These are phyloP conservation scores for Microtus montanus DNA, from an alignment of 2,113 vertebrate species.

Conservation along the genomic window DNA sequence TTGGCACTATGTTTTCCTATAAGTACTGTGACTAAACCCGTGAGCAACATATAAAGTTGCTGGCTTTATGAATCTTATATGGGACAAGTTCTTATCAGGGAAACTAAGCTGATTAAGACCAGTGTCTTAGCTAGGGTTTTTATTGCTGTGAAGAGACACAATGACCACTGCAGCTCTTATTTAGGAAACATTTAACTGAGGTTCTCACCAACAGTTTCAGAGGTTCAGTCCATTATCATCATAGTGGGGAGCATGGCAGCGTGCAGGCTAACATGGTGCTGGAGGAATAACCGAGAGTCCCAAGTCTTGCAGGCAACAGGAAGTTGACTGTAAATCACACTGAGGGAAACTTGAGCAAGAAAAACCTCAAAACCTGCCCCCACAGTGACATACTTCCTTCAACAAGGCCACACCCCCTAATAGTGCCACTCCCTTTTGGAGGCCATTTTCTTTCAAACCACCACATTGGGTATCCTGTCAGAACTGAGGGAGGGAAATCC, in stretches of 20 bases:
- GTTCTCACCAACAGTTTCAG: background rate
- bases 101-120: background rate
- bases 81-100: background rate
- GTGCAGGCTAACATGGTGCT: background rate
- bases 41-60: background rate
- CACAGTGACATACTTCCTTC: background rate
- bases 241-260: background rate
- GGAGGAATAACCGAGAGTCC: background rate
- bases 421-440: background rate
- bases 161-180: background rate
- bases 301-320: background rate
- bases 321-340: background rate
- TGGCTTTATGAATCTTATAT: constrained; percentile 1
- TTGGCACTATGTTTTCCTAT: background rate
- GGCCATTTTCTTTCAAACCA: background rate
- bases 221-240: background rate
- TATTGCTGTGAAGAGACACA: background rate
- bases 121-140: too few species aligned
- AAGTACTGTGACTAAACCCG: background rate
- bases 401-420: background rate
- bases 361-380: background rate
- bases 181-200: background rate
- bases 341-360: background rate
- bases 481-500: background rate
- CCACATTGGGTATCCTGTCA: background rate